Conservation (phyloP, 2,797 vertebrate species). For the Tokudaia tokunoshimensis region DNA sequence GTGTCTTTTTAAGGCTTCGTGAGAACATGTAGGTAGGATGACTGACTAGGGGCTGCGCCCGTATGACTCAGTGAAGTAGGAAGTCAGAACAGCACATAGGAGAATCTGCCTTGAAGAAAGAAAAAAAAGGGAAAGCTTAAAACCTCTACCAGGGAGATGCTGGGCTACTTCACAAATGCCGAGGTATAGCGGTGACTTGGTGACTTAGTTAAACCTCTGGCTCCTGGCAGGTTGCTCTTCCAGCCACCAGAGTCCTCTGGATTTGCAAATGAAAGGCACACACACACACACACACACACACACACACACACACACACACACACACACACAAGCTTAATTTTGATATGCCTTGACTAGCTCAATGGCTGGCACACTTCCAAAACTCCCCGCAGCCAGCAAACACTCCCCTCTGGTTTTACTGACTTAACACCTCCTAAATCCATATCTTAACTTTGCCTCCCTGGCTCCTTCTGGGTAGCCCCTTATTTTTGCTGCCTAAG, state of each 20-base stretch:
- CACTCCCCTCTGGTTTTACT: neutral
- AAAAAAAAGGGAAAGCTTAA: no score
- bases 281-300: no score
- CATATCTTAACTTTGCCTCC: neutral
- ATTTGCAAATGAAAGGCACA: neutral
- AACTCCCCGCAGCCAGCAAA: neutral
- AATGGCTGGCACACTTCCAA: neutral
- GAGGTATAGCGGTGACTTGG: neutral
- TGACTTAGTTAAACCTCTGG: neutral
- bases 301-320: neutral
- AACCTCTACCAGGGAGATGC: neutral
- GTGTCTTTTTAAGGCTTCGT: neutral
- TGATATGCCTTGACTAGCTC: neutral
- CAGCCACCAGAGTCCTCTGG: neutral
- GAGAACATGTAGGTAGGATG: neutral
- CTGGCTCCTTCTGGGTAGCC: no score
- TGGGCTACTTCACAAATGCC: neutral
- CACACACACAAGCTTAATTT: neutral
- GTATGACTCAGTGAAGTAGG: neutral
- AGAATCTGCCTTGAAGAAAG: neutral
- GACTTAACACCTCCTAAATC: neutral
- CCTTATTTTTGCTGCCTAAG: neutral
- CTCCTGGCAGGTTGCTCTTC: no score
- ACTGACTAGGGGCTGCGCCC: neutral
- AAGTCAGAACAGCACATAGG: neutral